Base-by-base conservation (phyloP, 2,888 invertebrate species). In the Lypha dubia region DNA sequence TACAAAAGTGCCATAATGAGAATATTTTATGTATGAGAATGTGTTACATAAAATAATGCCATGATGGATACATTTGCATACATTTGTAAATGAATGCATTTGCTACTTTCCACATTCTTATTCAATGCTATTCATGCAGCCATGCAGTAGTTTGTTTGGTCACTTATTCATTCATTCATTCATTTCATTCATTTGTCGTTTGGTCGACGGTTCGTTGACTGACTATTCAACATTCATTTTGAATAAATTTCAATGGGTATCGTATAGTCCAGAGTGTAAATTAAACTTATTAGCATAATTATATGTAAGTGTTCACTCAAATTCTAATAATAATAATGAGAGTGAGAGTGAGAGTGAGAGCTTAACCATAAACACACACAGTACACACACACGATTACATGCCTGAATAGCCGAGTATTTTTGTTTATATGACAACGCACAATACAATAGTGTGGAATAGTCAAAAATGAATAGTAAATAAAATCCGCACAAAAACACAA, bases 231-330 rank as follows among this genome's bases (percentile, higher is more conserved):
- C 56, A 63, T 70, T 70, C 63, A 76, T 58, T 65, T 60, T 28
- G 60, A 71, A 80, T 75, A 70, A 24, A 79, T 79, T 71, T 76
- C 79, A 60, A 76, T 84, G 70, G n/a, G 70, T 41, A 32, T 53
- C 76, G 46, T 73, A 62, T 79, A 67, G 60, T 71, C 56, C 74
- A 41, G 49, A 76, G 84, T 84, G 84, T 84, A 84, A 84, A 84
- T 80, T 84, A 71, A 84, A 84, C 76, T 76, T 71, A 84, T 84
- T 84, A 84, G 71, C 84, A 84, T 84, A 84, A 84, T 80, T 84
- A 76, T 79, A 76, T 75, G 80, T 71, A 84, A 84, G 67, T 75
- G 84, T 41, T 67, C 71, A 65, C 63, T 65, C 75, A 67, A 74
- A 46, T 63, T 74, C 60, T 63, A 20, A 60, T 44, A n/a, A n/a